These are phyloP conservation scores for Pangasius mekongensis DNA, from an alignment of 2,797 vertebrate species.

Conservation along the genomic window DNA sequence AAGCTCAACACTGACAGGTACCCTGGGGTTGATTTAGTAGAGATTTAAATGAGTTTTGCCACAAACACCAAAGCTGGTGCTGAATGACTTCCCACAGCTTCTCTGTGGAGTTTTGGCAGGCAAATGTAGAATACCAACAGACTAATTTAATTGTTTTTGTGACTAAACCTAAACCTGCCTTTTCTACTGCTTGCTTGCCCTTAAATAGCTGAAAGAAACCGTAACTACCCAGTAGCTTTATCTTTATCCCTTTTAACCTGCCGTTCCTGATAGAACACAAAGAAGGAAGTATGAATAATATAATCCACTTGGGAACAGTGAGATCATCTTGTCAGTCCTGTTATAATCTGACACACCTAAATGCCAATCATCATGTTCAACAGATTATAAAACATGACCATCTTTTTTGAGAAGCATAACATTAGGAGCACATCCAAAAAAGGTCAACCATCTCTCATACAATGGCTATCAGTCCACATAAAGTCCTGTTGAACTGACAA, in stretches of 20 bases:
- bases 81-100: background rate
- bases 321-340: constrained; percentile 46
- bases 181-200: background rate
- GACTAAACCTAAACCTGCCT: background rate
- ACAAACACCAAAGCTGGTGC: background rate
- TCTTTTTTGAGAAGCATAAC: background rate
- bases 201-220: constrained; percentile 8
- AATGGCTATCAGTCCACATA: background rate
- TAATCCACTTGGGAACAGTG: constrained; percentile 46
- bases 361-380: constrained; percentile 33
- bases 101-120: background rate
- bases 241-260: constrained; percentile 44
- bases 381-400: constrained; percentile 27
- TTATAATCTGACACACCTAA: constrained; percentile 43
- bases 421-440: background rate
- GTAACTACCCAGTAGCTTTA: constrained; percentile 24
- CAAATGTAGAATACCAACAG: background rate
- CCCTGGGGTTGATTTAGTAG: background rate
- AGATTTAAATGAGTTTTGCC: background rate
- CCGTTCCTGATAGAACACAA: constrained; percentile 40
- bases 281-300: constrained; percentile 45
- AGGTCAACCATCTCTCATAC: background rate
- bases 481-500: background rate
- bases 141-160: background rate
- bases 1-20: background rate